Base-by-base conservation (phyloP, 2,888 invertebrate genomes). In the Pristionchus fissidentatus region DNA sequence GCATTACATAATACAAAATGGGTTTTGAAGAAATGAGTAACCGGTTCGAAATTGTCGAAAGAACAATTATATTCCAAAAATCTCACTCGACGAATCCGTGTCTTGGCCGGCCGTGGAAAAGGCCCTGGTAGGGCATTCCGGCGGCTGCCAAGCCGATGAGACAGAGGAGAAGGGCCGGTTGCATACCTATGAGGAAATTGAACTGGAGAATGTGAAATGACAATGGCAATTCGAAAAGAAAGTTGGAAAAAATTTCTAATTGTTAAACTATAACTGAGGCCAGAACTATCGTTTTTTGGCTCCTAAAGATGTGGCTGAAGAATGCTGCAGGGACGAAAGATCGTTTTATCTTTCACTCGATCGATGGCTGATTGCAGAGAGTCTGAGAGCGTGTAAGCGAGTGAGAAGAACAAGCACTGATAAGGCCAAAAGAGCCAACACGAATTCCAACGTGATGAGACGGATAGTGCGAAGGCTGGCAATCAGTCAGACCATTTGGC, bases 1-100 rank as follows among this genome's bases (percentile, higher is more conserved):
- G n/a, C n/a, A n/a, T n/a, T n/a, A n/a, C n/a, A n/a, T n/a, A n/a
- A n/a, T n/a, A n/a, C n/a, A n/a, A n/a, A n/a, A n/a, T n/a, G n/a
- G n/a, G n/a, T n/a, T n/a, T n/a, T n/a, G n/a, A n/a, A 62, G 32
- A 32, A 15, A 13, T 13, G 55, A 55, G n/a, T 52, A 15, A 8
- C 8, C 52, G 8, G 15, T 7, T 52, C 52, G 15, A 19, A 15
- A 52, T 4, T 52, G 5, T 2, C 57, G 35, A 49, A 2, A 32
- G 19, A 29, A 49, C 15, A 75, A 75, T 1, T 13, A 35, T 3
- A 35, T 79, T 7, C 35, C 1, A 79, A 35, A 38, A 13, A 38
- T 8, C 13, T 49, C 26, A 79, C 79, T 79, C 79, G 38, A 79
- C 79, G 38, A 79, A 38, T 79, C 79, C 79, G 26, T 57, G 57